phyloP scores from a whole-genome alignment of 30 jellyfish, hydroid and myxozoan species.

The Haliclystus octoradiatus region DNA sequence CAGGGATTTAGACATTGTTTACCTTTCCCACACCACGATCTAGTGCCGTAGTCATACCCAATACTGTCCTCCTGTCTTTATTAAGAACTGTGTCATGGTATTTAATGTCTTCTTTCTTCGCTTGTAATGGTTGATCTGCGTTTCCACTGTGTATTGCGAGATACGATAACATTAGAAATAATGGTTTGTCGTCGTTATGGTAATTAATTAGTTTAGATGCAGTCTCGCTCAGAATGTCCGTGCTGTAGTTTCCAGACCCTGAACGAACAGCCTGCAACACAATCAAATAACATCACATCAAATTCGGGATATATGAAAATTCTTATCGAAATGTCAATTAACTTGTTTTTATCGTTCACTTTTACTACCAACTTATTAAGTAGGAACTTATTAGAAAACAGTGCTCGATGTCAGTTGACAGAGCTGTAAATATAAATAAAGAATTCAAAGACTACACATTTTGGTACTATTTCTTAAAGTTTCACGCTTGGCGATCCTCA shows the following conservation, averaged over 20 bases:
- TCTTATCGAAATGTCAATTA: no score
- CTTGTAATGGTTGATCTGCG: constrained; percentile 41
- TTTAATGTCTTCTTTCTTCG: constrained; percentile 41
- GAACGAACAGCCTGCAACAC: constrained; percentile 38
- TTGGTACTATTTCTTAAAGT: no score
- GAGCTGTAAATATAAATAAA: no score
- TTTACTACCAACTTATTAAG: no score
- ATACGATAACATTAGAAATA: constrained; percentile 44
- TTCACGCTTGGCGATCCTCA: no score
- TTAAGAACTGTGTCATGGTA: constrained; percentile 9
- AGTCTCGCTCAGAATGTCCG: constrained; percentile 45
- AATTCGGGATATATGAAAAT: no score
- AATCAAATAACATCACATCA: no score
- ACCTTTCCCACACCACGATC: constrained; percentile 60
- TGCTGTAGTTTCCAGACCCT: constrained; percentile 56
- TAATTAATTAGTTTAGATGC: constrained; percentile 28
- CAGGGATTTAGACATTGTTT: no score
- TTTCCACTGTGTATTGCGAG: constrained; percentile 66
- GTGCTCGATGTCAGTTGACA: no score
- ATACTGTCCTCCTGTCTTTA: background rate
- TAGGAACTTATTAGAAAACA: no score
- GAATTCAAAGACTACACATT: no score
- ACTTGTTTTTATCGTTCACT: no score
- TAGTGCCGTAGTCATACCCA: constrained; percentile 45
- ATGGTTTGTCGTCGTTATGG: constrained; percentile 27